A percentile compares a stretch with the other conserved stretches of the same genome.
Evolutionary conservation across 1,140 invertebrate genomes (phyloP).

Genomic region (Drosophila sp.): DNA sequence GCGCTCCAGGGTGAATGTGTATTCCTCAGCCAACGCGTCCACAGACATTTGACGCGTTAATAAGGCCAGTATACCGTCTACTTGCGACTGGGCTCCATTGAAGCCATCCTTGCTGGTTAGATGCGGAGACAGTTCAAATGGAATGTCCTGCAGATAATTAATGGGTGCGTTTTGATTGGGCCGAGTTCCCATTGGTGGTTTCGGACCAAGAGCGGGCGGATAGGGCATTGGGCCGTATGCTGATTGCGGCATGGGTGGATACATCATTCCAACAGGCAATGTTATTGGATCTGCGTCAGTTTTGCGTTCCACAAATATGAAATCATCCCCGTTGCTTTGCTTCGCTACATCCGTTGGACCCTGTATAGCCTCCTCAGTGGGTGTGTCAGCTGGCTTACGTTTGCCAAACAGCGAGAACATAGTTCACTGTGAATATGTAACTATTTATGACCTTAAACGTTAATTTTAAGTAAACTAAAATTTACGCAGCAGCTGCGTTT

Average conservation of each 20-base stretch:
- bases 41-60: slow-evolving; percentile 77
- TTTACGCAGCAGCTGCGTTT: slow-evolving; percentile 33
- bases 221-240: slow-evolving; percentile 59
- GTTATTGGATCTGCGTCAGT: slow-evolving; percentile 35
- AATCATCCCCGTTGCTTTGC: slow-evolving; percentile 63
- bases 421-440: no score
- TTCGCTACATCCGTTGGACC: slow-evolving; percentile 61
- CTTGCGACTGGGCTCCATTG: slow-evolving; percentile 66
- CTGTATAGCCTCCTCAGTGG: slow-evolving; percentile 75
- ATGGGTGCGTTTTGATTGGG: slow-evolving; percentile 35
- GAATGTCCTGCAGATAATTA: slow-evolving; percentile 78
- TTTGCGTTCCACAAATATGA: slow-evolving; percentile 78
- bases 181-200: background rate
- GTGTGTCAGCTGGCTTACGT: slow-evolving; percentile 66
- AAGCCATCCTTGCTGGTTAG: slow-evolving; percentile 58
- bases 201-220: slow-evolving; percentile 48
- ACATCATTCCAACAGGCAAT: slow-evolving; percentile 42
- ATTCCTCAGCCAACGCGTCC: slow-evolving; percentile 68
- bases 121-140: slow-evolving; percentile 76
- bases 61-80: slow-evolving; percentile 75
- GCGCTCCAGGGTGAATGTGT: slow-evolving; percentile 75
- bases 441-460: background rate
- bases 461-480: background rate
- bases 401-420: slow-evolving; percentile 78
- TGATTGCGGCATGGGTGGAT: slow-evolving; percentile 72